These are phyloP conservation scores for Morus bassanus DNA, from an alignment of 2,797 vertebrate species.

Conservation along the genomic window DNA sequence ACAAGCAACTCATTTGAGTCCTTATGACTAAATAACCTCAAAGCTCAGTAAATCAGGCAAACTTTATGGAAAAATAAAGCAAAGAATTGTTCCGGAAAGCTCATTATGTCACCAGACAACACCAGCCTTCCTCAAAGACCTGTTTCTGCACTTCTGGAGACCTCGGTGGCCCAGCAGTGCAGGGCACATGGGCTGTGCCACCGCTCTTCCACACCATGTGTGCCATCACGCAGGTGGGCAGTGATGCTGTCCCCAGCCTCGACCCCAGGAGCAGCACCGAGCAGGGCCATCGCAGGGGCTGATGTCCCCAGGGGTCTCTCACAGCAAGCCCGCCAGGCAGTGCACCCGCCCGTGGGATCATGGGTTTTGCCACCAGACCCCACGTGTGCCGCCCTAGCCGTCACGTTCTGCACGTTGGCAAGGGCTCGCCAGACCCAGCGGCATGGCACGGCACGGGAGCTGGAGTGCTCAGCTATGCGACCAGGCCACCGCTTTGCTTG, in stretches of 20 bases:
- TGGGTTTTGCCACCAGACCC: neutral
- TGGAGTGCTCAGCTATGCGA: neutral
- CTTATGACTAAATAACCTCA: neutral
- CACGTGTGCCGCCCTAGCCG: accelerated
- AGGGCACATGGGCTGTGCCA: neutral
- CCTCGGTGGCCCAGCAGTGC: accelerated
- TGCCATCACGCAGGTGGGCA: neutral
- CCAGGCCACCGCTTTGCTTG: slow-evolving; percentile 43
- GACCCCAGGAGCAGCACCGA: neutral
- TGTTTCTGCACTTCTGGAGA: neutral
- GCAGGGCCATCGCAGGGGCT: accelerated
- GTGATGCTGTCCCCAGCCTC: neutral
- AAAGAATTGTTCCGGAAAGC: neutral
- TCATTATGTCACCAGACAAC: neutral
- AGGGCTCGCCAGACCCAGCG: neutral
- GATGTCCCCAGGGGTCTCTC: neutral
- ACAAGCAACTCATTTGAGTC: neutral
- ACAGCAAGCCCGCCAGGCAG: neutral
- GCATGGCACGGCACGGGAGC: neutral
- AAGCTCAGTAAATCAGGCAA: neutral
- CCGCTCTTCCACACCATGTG: neutral
- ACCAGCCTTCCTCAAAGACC: neutral
- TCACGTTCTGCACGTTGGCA: neutral
- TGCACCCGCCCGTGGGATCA: accelerated
- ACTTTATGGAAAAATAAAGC: neutral